phyloP scores from a whole-genome alignment of 2,113 vertebrate species.

The Scopus umbretta region DNA sequence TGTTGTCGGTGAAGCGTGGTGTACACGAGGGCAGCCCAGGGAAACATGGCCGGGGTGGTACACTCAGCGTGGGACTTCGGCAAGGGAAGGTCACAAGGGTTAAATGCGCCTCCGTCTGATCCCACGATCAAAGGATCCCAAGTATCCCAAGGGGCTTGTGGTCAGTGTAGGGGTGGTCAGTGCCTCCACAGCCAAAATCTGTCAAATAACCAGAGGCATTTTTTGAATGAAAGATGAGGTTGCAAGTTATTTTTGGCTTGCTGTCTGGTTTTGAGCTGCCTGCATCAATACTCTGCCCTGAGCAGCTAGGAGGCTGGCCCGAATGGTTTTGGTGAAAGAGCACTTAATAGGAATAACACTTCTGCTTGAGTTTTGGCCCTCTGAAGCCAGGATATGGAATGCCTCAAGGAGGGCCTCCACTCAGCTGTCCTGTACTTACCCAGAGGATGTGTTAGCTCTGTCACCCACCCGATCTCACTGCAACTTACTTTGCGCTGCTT shows the following conservation, averaged over 20 bases:
- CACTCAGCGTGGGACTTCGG: rapidly evolving
- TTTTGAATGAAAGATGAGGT: background rate
- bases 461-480: background rate
- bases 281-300: background rate
- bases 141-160: background rate
- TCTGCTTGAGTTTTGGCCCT: background rate
- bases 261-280: background rate
- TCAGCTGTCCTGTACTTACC: rapidly evolving
- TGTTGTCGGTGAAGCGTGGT: background rate
- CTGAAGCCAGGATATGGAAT: background rate
- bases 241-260: background rate
- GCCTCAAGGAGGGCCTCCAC: background rate
- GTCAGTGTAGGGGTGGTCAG: background rate
- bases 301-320: background rate
- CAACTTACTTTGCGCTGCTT: rapidly evolving
- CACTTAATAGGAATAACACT: background rate
- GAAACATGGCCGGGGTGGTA: rapidly evolving
- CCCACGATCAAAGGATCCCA: background rate
- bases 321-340: background rate
- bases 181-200: background rate
- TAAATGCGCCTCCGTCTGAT: background rate
- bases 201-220: background rate
- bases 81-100: background rate
- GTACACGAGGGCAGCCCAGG: background rate
- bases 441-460: background rate